These are phyloP conservation scores for Orientallactaga bullata DNA, from an alignment of 2,113 vertebrate genomes.

Conservation along the genomic window DNA sequence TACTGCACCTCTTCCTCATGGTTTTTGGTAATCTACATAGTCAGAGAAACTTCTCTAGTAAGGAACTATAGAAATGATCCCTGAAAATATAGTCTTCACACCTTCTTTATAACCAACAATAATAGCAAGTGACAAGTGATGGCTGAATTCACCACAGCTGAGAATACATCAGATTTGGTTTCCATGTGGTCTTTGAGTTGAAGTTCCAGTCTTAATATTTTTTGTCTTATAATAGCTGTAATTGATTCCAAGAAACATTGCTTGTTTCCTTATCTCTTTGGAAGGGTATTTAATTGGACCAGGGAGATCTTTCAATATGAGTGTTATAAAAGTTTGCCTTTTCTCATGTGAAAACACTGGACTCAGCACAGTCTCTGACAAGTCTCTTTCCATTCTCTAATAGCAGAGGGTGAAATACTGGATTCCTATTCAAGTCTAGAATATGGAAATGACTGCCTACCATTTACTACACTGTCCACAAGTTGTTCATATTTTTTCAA, in stretches of 20 bases:
- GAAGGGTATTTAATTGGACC: background rate
- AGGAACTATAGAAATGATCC: no score
- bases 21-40: no score
- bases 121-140: background rate
- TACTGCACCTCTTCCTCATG: no score
- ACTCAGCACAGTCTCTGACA: constrained; percentile 24
- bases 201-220: background rate
- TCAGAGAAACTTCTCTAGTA: no score
- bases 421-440: background rate
- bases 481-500: background rate
- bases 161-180: background rate
- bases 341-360: constrained; percentile 31
- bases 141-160: background rate
- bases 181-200: constrained; percentile 16
- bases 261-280: constrained; percentile 31
- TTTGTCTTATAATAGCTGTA: background rate
- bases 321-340: background rate
- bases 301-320: background rate
- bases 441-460: constrained; percentile 6
- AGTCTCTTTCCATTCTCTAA: background rate
- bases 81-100: no score
- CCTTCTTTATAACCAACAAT: background rate
- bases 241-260: background rate
- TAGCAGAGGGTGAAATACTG: background rate
- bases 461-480: background rate